Evolutionary conservation across 2,797 vertebrate genomes (phyloP), one percentile per base, ranked within the genome.

Genomic region (Crocidura indochinensis): DNA sequence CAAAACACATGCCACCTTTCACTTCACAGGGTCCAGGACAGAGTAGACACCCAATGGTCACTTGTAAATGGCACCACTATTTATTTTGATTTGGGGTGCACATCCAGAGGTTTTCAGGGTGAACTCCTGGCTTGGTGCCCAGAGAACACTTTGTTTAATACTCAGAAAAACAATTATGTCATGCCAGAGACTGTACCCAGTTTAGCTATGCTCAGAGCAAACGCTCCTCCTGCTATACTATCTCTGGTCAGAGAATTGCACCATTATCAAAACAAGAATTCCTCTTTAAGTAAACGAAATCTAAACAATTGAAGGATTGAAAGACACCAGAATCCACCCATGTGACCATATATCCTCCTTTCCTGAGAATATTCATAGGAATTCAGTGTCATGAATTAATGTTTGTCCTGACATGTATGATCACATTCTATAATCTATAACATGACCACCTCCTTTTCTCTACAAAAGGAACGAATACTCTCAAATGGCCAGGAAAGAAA

Each of bases 301-400:
- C 11, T 60, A 38, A 12, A 22, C 24, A 64, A 75, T 68, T 51
- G 71, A 17, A 93, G 47, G 80, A 65, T 91, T 91, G 86, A 92
- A 73, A 47, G 44, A 93, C 85, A 75, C 15, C 76, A 82, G 88
- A 46, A 87, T 53, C 91, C 0, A 78, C 62, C 24, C 51, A 44
- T 38, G 65, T 56, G 47, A 9, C 62, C 56, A 47, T 47, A 53
- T n/a, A 74, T 74, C 46, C 56, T 44, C 60, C 74, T 49, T 85
- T 31, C n/a, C 60, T 56, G 6, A 72, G 44, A 26, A 53, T 44
- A 74, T 84, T 1, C 81, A 62, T 86, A 73, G 87, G 60, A 87
- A 91, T 64, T 88, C 76, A 73, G 62, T 47, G 78, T 72, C 8
- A 0, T 69, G 26, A 80, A 68, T 74, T 24, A 74, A 64, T 49